These are phyloP conservation scores for Petrocephalus zakoni DNA, from an alignment of 2,113 vertebrate genomes.

Conservation along the genomic window DNA sequence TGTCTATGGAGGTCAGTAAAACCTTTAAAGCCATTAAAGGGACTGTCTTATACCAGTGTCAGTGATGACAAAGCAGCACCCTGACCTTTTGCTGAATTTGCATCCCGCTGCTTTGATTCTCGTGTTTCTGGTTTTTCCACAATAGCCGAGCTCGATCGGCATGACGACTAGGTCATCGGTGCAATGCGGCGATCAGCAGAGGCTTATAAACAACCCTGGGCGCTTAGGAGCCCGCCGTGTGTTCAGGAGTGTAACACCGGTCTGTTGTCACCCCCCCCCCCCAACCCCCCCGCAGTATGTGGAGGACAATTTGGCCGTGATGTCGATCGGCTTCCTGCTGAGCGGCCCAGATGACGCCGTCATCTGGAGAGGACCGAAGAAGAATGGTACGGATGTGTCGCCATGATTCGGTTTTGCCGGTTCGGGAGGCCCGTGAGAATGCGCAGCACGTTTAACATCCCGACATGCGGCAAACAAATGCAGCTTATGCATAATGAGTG, in stretches of 20 bases:
- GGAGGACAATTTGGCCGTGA: constrained; percentile 89
- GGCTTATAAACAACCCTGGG: neutral
- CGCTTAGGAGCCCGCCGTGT: neutral
- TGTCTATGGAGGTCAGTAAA: neutral
- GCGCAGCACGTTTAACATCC: no score
- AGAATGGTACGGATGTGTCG: constrained; percentile 69
- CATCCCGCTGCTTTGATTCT: neutral
- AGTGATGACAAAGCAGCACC: neutral
- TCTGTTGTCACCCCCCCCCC: constrained; percentile 21
- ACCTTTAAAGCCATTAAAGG: neutral
- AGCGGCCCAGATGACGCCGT: constrained; percentile 89
- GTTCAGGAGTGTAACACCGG: neutral
- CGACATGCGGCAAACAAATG: neutral
- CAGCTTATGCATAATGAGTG: neutral
- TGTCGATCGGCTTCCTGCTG: constrained; percentile 94
- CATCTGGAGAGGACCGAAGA: constrained; percentile 97
- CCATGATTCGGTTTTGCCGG: neutral
- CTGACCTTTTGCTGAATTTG: neutral
- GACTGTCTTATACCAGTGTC: neutral
- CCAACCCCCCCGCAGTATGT: constrained; percentile 74
- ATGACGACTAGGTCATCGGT: neutral
- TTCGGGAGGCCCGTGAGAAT: neutral
- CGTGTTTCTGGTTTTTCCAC: neutral
- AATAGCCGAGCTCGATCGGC: neutral
- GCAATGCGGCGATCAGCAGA: neutral